Base-by-base conservation (phyloP, 2,888 invertebrate genomes). In the Hirtodrosophila confusa region DNA sequence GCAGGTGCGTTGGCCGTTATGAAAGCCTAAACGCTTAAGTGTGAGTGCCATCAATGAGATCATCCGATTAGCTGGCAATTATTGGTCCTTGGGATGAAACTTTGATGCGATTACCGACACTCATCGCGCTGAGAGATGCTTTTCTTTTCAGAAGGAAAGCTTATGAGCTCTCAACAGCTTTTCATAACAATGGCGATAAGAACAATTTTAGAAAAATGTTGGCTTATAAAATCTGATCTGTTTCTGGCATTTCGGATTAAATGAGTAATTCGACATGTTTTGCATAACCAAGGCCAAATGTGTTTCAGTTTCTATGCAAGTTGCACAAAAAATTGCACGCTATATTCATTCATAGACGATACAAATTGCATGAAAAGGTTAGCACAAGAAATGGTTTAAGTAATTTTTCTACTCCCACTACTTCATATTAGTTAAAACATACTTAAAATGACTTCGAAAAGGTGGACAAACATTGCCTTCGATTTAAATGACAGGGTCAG, bases 1-100 rank as follows among this genome's bases (percentile, higher is more conserved):
- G 69, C 78, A 83, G 83, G 87, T 83, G 86, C 69, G 65, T 61
- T 70, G 70, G 78, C 71, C 78, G 64, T 50, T 61, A 40, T 41
- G 41, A 35, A 36, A 68, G 75, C 68, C 61, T 73, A 61, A 64
- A 64, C 68, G 68, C 63, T 64, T 51, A 55, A 40, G n/a, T 12
- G 47, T 7, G n/a, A 17, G 9, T 24, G 24, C 31, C 35, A 55
- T 54, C 51, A 58, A 73, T 61, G 64, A 64, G 77, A 75, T 75
- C 54, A 77, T 54, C 61, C 48, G 55, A 73, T 75, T 77, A 73
- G 36, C 44, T 57, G 49, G 7, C 31, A 27, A 50, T 44, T 69
- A 41, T 43, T 39, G 56, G 53, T 73, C 49, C 53, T 62, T 56
- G n/a, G 39, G n/a, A n/a, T 24, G 29, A 17, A 17, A 29, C 12